Evolutionary conservation across 1,140 invertebrate genomes (phyloP), one percentile per base, ranked within the genome.

Genomic region (Gryon sp.): DNA sequence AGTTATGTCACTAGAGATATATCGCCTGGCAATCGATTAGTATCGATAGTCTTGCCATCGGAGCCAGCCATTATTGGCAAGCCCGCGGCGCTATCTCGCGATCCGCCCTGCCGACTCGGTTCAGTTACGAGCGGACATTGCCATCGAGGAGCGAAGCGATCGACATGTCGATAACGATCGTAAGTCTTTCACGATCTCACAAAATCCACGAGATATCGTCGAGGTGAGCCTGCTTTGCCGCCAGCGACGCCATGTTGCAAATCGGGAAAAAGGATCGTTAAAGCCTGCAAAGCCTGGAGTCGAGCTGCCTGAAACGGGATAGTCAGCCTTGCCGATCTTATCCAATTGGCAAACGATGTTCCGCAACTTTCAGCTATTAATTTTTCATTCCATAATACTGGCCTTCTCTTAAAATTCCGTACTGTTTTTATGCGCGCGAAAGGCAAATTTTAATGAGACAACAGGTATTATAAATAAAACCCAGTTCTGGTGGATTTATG

Each of bases 1-100:
- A 80, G 79, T 85, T 85, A 84, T 83, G 82, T 85, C 80, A 83
- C 76, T 79, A 77, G 50, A 83, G 84, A 84, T 83, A 84, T 82
- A 85, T 83, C 81, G 80, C 43, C 70, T 45, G 46, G 65, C 80
- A 83, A 85, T 85, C 83, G 82, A 84, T 82, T 86, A 83, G 77
- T 81, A 81, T 80, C 79, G 79, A 82, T 83, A 80, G 81, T 70
- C 80, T 68, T 76, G 52, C 78, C 59, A 80, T 76, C 70, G 68
- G 72, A 76, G 74, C 50, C 55, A 69, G 53, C 57, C 76, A 78
- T 79, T 81, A 79, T 81, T 83, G 78, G 76, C 69, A 72, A 59
- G 66, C 78, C 73, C 55, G 66, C 72, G 80, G 78, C 66, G 50
- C 62, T 72, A 69, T 57, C 75, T 74, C 48, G 66, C 79, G 72